A percentile compares a stretch with the other conserved stretches of the same genome.
Conservation (phyloP, 2,113 vertebrate species). For the Ivindomyrus marchei region DNA sequence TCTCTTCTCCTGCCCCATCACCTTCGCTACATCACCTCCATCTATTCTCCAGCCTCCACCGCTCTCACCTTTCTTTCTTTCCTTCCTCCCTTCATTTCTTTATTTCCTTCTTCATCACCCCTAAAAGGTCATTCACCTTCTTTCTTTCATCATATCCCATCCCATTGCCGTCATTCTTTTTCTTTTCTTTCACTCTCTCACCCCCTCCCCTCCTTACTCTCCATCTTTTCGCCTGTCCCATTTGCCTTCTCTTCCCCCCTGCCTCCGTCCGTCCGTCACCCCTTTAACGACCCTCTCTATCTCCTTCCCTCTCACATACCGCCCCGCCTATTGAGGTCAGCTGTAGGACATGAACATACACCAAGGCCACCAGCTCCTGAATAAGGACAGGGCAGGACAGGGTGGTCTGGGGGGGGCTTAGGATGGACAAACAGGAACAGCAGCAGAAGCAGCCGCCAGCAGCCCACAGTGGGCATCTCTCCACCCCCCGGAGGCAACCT, state of each 20-base stretch:
- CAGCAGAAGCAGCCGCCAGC: background rate
- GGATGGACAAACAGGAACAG: background rate
- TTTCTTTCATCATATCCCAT: background rate
- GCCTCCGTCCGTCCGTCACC: background rate
- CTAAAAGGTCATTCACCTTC: background rate
- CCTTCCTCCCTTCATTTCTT: background rate
- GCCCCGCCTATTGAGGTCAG: background rate
- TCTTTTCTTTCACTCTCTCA: background rate
- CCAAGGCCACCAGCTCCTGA: background rate
- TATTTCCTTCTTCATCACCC: slow-evolving; percentile 20
- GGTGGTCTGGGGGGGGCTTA: background rate
- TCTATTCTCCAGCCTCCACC: background rate
- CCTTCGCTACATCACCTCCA: background rate
- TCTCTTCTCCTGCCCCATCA: background rate
- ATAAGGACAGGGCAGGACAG: background rate
- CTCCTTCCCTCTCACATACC: background rate
- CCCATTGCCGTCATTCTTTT: background rate
- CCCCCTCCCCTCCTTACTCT: background rate
- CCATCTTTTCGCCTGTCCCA: background rate
- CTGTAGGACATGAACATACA: background rate
- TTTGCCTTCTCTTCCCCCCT: background rate
- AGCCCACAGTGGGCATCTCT: background rate
- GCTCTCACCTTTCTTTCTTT: background rate
- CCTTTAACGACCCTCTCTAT: background rate
- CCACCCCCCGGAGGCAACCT: background rate